Base-by-base conservation (phyloP, 1,140 invertebrate species). In the Pachypsylla venusta region DNA sequence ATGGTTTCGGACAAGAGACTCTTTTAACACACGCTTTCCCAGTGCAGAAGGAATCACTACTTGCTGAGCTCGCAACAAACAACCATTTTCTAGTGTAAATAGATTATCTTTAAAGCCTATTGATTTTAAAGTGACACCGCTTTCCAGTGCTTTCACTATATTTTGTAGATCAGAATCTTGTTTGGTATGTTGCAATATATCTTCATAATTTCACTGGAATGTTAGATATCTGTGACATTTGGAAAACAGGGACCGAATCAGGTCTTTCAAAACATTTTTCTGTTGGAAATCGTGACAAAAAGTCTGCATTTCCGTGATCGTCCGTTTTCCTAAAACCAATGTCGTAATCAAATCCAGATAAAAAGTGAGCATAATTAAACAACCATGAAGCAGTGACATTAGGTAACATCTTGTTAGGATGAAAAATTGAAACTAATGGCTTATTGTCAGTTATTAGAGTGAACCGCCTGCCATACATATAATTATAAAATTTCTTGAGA, bases 341-440 rank as follows among this genome's bases (percentile, higher is more conserved):
- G 25, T 64, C 59, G 59, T 69, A 74, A 57, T 70, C 60, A 62
- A 69, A 73, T 2, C 62, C 66, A 12, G 63, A 58, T 56, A 74
- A 65, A 53, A 70, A 66, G 19, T 69, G 59, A 7, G 67, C 67
- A 65, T 67, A 74, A 26, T 67, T 61, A 39, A 69, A 67, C n/a
- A 74, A 22, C 30, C 71, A 30, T 28, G 25, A 64, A 12, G 68
- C 63, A 7, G 64, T 56, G 30, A 66, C 59, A 16, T 57, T 54
- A 30, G 70, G 70, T 54, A 71, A 57, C 16, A 64, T 60, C 59
- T 68, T 66, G 13, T 70, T 63, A 28, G 64, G 54, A 26, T 66
- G 63, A 63, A 78, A 76, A 53, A 78, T 70, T 12, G 63, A 53
- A 1, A 73, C 55, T n/a, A 79, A 62, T 5, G 76, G 75, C 57